Conservation (phyloP, 2,797 vertebrate genomes). For the Hippoglossus hippoglossus region DNA sequence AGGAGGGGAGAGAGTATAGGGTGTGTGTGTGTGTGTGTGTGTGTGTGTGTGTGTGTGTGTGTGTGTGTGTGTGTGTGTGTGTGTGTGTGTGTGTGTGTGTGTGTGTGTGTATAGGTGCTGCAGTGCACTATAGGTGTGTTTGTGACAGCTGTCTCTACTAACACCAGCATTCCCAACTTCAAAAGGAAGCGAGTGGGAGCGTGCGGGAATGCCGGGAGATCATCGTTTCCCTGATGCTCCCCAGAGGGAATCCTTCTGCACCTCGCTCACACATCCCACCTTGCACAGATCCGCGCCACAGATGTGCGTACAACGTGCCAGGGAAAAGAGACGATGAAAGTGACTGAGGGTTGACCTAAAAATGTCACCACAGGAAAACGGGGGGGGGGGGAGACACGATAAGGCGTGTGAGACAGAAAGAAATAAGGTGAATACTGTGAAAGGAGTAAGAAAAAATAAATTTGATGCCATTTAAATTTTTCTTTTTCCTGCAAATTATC, state of each 20-base stretch:
- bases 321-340: conserved; percentile 70
- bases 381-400: neutral
- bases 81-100: conserved; percentile 4
- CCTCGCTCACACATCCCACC: conserved; percentile 53
- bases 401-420: conserved; percentile 14
- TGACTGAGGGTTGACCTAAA: conserved; percentile 79
- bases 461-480: conserved; percentile 32
- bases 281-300: conserved; percentile 18
- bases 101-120: conserved; percentile 29
- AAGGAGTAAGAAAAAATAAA: conserved; percentile 2
- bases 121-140: conserved; percentile 33
- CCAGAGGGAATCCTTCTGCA: conserved; percentile 56
- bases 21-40: no score
- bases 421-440: conserved; percentile 42
- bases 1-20: neutral
- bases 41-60: no score
- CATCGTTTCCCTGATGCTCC: conserved; percentile 51
- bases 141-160: conserved; percentile 61
- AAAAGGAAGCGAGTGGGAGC: conserved; percentile 59
- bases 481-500: conserved; percentile 39
- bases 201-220: conserved; percentile 52
- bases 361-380: conserved; percentile 69
- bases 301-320: conserved; percentile 38
- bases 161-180: conserved; percentile 55
- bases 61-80: neutral